These are phyloP conservation scores for Argyrosomus regius DNA, from an alignment of 2,797 vertebrate species.

Conservation along the genomic window DNA sequence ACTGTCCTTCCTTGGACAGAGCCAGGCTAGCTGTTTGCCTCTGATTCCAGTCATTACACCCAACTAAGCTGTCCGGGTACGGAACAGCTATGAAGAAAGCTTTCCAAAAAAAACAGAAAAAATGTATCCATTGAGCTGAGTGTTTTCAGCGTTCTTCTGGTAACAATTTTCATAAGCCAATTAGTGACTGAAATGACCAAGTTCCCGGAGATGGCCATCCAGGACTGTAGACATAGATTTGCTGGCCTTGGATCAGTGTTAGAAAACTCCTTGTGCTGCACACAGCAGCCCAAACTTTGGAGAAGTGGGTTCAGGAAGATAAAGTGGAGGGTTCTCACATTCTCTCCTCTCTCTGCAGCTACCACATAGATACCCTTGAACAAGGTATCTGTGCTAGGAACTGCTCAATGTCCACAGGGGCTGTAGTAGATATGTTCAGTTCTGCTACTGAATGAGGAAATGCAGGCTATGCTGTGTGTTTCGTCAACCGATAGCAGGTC, in stretches of 20 bases:
- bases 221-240: neutral
- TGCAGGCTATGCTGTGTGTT: conserved; percentile 37
- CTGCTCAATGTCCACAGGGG: conserved; percentile 50
- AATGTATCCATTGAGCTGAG: no score
- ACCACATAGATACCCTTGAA: conserved; percentile 30
- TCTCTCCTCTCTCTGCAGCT: conserved; percentile 16
- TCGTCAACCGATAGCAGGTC: conserved; percentile 20
- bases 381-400: conserved; percentile 44
- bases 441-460: conserved; percentile 35
- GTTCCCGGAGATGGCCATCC: neutral
- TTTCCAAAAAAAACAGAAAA: no score
- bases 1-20: neutral
- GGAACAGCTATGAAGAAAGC: neutral
- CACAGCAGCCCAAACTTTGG: conserved; percentile 18
- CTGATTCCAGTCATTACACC: neutral
- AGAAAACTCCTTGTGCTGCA: conserved; percentile 19
- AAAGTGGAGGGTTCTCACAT: conserved; percentile 10
- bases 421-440: conserved; percentile 34
- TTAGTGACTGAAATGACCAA: neutral
- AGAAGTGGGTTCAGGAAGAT: conserved; percentile 23
- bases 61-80: neutral
- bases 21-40: neutral
- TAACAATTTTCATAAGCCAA: neutral
- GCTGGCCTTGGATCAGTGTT: neutral
- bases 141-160: neutral